phyloP scores from a whole-genome alignment of 1,140 invertebrate species.

The Solenopsis invicta region DNA sequence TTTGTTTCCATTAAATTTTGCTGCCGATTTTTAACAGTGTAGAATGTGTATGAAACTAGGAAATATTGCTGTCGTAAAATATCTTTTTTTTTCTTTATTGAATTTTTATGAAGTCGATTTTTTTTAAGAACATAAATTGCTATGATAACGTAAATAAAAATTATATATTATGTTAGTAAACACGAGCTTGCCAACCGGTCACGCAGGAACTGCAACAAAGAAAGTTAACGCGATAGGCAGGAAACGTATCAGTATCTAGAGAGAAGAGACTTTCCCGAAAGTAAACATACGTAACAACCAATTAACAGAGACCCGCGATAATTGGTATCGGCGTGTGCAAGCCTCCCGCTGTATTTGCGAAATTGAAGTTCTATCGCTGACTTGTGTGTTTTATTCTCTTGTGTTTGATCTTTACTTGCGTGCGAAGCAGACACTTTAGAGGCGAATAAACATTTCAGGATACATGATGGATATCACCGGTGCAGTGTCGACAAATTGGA shows the following conservation, averaged over 20 bases:
- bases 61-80: neutral
- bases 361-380: constrained; percentile 20
- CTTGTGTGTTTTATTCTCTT: constrained; percentile 17
- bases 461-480: neutral
- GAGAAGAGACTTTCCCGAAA: constrained; percentile 48
- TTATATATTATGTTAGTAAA: neutral
- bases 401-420: neutral
- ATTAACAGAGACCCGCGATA: constrained; percentile 49
- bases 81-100: neutral
- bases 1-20: no score
- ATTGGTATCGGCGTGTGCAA: constrained; percentile 30
- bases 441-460: constrained; percentile 10
- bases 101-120: neutral
- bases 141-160: neutral
- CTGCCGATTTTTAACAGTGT: no score
- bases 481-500: constrained; percentile 20
- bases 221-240: neutral
- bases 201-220: neutral
- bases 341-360: neutral
- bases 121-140: neutral
- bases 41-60: no score
- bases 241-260: constrained; percentile 9
- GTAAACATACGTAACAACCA: constrained; percentile 46
- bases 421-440: constrained; percentile 1
- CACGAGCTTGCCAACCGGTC: neutral